Conservation (phyloP, 2,113 vertebrate species). For the Thinocorus orbignyianus region DNA sequence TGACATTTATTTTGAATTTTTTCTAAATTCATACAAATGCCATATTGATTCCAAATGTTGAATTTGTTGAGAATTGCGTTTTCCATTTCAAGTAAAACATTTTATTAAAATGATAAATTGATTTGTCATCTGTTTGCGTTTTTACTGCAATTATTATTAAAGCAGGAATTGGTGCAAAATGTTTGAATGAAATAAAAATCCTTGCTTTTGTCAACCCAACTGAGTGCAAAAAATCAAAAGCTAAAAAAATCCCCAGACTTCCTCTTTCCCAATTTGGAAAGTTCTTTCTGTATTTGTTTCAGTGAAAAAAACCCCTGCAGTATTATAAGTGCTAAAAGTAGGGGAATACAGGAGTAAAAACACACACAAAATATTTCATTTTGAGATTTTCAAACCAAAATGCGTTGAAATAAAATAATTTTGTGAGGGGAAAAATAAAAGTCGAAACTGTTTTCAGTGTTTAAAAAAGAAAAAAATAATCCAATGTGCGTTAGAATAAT, state of each 20-base stretch:
- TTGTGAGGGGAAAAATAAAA: background rate
- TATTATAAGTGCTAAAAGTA: background rate
- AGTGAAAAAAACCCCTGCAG: background rate
- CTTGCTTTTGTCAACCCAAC: background rate
- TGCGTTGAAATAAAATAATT: background rate
- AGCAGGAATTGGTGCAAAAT: background rate
- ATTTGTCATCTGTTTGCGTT: background rate
- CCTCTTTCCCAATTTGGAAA: background rate
- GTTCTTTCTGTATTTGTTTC: background rate
- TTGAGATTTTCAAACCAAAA: background rate
- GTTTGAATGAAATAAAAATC: background rate
- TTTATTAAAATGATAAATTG: background rate
- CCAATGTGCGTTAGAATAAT: background rate
- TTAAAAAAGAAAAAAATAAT: background rate
- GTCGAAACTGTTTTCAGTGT: background rate
- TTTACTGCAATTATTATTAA: background rate
- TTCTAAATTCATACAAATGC: background rate
- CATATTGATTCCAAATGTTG: constrained; percentile 49
- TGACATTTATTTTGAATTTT: background rate
- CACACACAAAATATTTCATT: background rate
- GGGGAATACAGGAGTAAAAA: background rate
- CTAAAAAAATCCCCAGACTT: background rate
- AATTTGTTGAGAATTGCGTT: background rate
- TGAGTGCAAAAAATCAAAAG: background rate
- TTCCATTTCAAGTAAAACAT: background rate